phyloP scores from a whole-genome alignment of 1,140 invertebrate species.

The Nixonia krombeini region DNA sequence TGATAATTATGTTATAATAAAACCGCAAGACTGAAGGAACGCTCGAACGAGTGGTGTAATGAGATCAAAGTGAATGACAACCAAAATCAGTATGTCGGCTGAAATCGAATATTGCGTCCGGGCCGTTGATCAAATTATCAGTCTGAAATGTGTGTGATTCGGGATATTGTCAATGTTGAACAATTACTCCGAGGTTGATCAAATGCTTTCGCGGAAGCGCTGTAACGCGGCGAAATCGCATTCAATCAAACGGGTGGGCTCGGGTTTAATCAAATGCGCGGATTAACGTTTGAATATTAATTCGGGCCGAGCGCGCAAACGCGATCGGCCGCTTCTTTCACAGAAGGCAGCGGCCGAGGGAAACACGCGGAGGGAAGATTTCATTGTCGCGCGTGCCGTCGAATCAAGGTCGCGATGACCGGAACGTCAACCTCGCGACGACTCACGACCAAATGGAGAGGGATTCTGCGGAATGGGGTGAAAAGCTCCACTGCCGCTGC shows the following conservation, averaged over 20 bases:
- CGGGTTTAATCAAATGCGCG: constrained; percentile 42
- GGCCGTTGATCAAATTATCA: constrained; percentile 50
- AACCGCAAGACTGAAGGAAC: constrained; percentile 18
- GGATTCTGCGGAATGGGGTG: no score
- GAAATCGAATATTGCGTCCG: constrained; percentile 46
- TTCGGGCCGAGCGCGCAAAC: constrained; percentile 24
- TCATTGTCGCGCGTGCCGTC: not conserved
- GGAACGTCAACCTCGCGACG: no score
- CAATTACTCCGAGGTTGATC: constrained; percentile 49
- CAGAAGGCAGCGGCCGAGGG: not conserved
- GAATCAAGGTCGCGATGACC: constrained; percentile 5
- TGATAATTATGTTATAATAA: constrained; percentile 23
- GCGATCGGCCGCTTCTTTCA: not conserved
- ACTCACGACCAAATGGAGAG: no score
- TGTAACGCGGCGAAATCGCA: constrained; percentile 45
- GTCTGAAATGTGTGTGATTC: constrained; percentile 49
- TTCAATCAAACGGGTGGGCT: constrained; percentile 46
- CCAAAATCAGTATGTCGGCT: constrained; percentile 38
- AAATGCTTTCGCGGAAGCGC: constrained; percentile 47
- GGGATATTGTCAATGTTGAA: constrained; percentile 48
- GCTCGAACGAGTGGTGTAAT: constrained; percentile 23
- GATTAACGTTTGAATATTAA: constrained; percentile 45
- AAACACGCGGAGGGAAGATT: not conserved
- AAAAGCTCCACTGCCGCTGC: no score
- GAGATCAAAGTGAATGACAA: constrained; percentile 43